Percentiles rank a stretch among this genome's conserved stretches.
These are phyloP conservation scores for Nemotelus pantherinus DNA, from an alignment of 2,888 invertebrate genomes.

Conservation along the genomic window DNA sequence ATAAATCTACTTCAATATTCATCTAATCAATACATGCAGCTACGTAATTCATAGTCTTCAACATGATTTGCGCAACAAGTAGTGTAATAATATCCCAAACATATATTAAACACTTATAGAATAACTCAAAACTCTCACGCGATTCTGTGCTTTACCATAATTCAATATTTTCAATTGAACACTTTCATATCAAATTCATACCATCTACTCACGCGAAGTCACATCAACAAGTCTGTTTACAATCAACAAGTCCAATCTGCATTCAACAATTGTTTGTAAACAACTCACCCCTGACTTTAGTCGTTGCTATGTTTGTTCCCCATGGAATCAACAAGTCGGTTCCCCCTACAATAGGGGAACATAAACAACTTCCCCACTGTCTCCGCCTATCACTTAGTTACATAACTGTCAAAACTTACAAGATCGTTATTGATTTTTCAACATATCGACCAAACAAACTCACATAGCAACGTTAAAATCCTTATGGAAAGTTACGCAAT, in stretches of 20 bases:
- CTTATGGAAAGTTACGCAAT: background rate
- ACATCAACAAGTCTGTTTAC: background rate
- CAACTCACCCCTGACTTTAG: background rate
- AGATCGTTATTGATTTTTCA: constrained; percentile 34
- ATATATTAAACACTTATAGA: no score
- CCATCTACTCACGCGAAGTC: background rate
- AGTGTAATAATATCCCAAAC: no score
- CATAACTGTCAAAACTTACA: background rate
- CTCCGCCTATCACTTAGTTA: background rate
- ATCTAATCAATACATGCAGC: no score
- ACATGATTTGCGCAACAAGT: no score
- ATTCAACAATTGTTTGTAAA: constrained; percentile 12
- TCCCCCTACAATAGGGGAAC: background rate
- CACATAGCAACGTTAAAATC: background rate
- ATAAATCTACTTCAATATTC: no score
- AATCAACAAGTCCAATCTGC: constrained; percentile 6
- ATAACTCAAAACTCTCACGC: background rate
- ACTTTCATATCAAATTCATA: background rate
- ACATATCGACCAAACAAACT: constrained; percentile 35
- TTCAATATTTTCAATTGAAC: background rate
- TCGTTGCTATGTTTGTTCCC: background rate
- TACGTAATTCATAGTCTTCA: no score
- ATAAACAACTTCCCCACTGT: background rate
- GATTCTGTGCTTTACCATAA: background rate
- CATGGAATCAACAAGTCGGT: constrained; percentile 20